Evolutionary conservation across 2,797 vertebrate species (phyloP), one percentile per base, ranked within the genome.

Genomic region (Pygocentrus nattereri): DNA sequence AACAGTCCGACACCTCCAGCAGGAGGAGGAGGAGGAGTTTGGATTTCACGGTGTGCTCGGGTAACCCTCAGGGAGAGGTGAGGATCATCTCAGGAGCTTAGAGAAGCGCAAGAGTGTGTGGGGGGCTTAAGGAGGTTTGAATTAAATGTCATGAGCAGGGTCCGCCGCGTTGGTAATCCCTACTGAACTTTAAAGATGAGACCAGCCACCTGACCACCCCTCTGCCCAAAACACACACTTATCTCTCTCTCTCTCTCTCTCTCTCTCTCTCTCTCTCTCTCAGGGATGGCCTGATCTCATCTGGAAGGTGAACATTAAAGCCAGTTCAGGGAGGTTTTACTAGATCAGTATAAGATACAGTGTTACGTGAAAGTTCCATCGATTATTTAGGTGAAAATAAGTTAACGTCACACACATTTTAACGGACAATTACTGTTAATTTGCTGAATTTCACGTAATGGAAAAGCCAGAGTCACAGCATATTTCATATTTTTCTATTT

Each of bases 81-180:
- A 30, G 12, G 58, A 61, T 61, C n/a, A 21, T 58, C n/a, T 58
- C 56, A 23, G n/a, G n/a, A 58, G 58, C 58, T 61, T 30, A 61
- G 58, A 15, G 25, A 27, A 16, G 18, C 10, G 7, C 19, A 3
- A n/a, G 19, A 11, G 19, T 38, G 34, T 67, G 56, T 74, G 38
- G 5, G 72, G 62, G 79, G 68, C 64, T 81, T 81, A 76, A 49
- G 76, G n/a, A 68, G 81, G 70, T 74, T 78, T 82, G 27, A 68
- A 50, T 54, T 49, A 78, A 56, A 73, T 82, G 71, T 82, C 31
- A 73, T 61, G 34, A 73, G 68, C 25, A 31, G 71, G 47, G 72
- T 49, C 72, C 79, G 47, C 50, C 47, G 41, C 65, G 64, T 71
- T 44, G 34, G 68, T 77, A 82, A 82, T 82, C 81, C 81, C 76